Percentiles rank a stretch among this genome's conserved stretches.
phyloP scores from a whole-genome alignment of 2,113 vertebrate genomes.

The Salvelinus namaycush region DNA sequence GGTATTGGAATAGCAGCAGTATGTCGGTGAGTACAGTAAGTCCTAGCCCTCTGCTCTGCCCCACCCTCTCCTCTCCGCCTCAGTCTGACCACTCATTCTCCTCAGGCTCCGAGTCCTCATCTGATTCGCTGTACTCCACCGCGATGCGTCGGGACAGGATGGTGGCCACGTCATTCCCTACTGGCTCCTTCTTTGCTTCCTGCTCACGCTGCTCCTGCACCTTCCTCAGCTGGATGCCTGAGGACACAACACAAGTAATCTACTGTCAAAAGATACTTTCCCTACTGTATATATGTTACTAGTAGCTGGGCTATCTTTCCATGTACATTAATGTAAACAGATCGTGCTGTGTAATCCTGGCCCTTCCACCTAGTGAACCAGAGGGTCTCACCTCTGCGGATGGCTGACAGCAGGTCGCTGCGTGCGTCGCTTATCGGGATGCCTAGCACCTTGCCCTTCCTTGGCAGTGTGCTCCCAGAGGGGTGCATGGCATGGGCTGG shows the following conservation, averaged over 20 bases:
- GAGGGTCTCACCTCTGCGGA: constrained; percentile 77
- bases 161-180: constrained; percentile 80
- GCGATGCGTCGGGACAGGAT: constrained; percentile 78
- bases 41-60: not conserved
- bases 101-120: constrained; percentile 86
- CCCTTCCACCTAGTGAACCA: too few relatives aligned
- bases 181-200: constrained; percentile 75
- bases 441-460: constrained; percentile 66
- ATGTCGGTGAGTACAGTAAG: too few relatives aligned
- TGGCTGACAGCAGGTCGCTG: constrained; percentile 85
- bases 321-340: too few relatives aligned
- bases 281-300: too few relatives aligned
- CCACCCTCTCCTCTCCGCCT: constrained; percentile 10
- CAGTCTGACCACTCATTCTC: constrained; percentile 90
- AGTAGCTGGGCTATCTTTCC: too few relatives aligned
- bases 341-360: too few relatives aligned
- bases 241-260: constrained; percentile 2
- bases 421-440: constrained; percentile 83
- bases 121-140: constrained; percentile 88
- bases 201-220: constrained; percentile 85
- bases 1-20: not conserved
- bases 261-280: too few relatives aligned
- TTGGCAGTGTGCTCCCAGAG: constrained; percentile 45
- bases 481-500: constrained; percentile 63
- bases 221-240: constrained; percentile 83